Evolutionary conservation across 1,140 invertebrate genomes (phyloP), one percentile per base, ranked within the genome.

Genomic region (Drosophila jambulina): DNA sequence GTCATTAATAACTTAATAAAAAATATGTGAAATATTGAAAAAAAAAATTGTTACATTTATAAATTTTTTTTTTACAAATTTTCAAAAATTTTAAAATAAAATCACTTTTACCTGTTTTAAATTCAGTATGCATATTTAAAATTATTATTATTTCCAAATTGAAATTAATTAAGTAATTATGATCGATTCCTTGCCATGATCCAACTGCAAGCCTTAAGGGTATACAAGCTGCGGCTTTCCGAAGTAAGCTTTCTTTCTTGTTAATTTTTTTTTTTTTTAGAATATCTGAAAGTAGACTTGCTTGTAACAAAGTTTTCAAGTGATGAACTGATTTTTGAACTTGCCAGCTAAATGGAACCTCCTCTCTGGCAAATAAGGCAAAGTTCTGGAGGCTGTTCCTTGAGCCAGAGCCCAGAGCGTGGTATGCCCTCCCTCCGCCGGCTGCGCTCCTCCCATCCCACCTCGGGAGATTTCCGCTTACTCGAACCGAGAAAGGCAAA

Each of bases 391-490:
- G 53, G 9, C 9, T 53, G 58, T 34, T 60, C 58, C 43, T 34
- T 60, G 58, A 21, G 42, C 15, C 29, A 7, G 19, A 60, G 46
- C 59, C 38, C 19, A 45, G 9, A 45, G 42, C 42, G 19, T 45
- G 42, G 42, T 21, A 13, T 45, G 19, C 42, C 23, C 29, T 19
- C 15, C 27, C 48, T 12, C 17, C 25, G 0, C n/a, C 48, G 21
- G 7, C 40, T 56, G 10, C 17, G 9, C 23, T 25, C 23, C 46
- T 8, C 46, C 46, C 17, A 10, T 17, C 23, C 23, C 46, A 17
- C 2, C 34, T 42, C 6, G 67, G 71, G 53, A 42, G 36, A n/a
- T 71, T 71, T 71, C 69, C 65, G 34, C 51, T 34, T 23, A 40
- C 42, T 23, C 23, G 23, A 12, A 38, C 29, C 32, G 17, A 54